Evolutionary conservation across 2,113 vertebrate genomes (phyloP).

Genomic region (Megaptera novaeangliae): DNA sequence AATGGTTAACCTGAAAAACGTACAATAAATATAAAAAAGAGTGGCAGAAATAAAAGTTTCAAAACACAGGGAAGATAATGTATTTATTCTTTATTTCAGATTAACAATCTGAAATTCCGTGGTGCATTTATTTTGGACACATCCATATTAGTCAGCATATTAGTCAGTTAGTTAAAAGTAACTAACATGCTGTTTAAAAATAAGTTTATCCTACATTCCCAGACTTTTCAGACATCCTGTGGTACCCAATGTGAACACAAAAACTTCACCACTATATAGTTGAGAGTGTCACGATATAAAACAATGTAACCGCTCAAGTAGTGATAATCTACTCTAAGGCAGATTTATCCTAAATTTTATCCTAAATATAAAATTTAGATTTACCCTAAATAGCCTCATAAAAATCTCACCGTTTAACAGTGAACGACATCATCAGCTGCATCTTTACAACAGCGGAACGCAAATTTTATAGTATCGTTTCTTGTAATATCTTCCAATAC

Average conservation of each 20-base stretch:
- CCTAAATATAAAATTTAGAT: not conserved
- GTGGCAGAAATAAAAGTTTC: not conserved
- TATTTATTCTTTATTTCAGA: not conserved
- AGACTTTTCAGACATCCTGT: not conserved
- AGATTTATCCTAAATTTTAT: not conserved
- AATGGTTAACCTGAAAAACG: not conserved
- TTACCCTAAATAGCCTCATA: not conserved
- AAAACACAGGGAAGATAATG: not conserved
- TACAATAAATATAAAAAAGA: not conserved
- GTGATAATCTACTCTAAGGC: not conserved
- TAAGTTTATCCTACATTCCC: not conserved
- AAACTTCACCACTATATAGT: not conserved
- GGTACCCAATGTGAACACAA: not conserved
- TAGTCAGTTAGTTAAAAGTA: not conserved
- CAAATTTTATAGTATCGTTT: not conserved
- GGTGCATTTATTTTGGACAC: not conserved
- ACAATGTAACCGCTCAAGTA: not conserved
- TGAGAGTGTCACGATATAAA: not conserved
- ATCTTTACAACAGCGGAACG: not conserved
- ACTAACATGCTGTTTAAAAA: not conserved
- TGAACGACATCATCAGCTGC: not conserved
- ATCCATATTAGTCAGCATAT: not conserved
- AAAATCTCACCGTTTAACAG: not conserved
- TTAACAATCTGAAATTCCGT: not conserved
- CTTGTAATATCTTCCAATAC: not conserved